These are phyloP conservation scores for Osmoderma eremita DNA, from an alignment of 2,888 invertebrate genomes.

Conservation along the genomic window DNA sequence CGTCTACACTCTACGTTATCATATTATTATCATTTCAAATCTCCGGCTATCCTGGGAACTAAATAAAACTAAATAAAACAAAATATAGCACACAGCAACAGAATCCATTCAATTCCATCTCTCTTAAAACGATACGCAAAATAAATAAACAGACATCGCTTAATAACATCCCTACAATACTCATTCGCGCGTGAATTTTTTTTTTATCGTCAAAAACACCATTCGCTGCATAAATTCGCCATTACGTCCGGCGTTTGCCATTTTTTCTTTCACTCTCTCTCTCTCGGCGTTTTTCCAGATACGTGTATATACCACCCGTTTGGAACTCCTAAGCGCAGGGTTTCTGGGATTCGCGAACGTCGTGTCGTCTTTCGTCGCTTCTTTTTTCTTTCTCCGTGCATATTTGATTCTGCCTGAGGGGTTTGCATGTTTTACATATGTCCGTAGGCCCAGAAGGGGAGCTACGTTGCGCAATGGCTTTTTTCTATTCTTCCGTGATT, in stretches of 20 bases:
- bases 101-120: too few species aligned
- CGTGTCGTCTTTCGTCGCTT: background rate
- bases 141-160: too few species aligned
- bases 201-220: constrained; percentile 2
- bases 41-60: too few species aligned
- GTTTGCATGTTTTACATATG: constrained; percentile 3
- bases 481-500: too few species aligned
- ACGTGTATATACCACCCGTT: too few species aligned
- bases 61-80: too few species aligned
- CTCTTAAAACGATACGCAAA: too few species aligned
- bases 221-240: constrained; percentile 7
- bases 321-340: too few species aligned
- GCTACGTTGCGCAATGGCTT: too few species aligned
- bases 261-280: background rate
- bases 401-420: constrained; percentile 8
- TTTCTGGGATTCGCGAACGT: background rate
- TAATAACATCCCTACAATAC: background rate
- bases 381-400: constrained; percentile 5
- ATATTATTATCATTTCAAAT: too few species aligned
- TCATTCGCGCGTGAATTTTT: background rate
- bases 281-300: background rate
- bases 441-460: background rate
- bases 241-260: background rate
- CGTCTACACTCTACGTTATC: too few species aligned
- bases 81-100: too few species aligned